Evolutionary conservation across 2,888 invertebrate genomes (phyloP).

Genomic region (Folsomia candida): DNA sequence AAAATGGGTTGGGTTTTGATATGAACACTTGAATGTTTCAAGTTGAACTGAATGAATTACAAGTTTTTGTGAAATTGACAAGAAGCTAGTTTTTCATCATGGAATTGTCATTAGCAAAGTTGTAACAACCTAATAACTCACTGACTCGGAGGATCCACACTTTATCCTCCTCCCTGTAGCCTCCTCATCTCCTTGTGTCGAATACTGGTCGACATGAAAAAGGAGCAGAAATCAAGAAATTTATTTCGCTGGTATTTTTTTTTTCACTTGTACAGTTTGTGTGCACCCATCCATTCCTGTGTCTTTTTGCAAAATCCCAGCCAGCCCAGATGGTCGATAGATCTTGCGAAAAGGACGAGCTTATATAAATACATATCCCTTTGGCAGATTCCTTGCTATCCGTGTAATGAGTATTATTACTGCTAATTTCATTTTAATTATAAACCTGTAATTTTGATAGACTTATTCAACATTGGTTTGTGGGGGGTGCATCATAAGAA

Average conservation of each 20-base stretch:
- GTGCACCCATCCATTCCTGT: neutral
- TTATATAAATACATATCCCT: no score
- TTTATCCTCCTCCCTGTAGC: neutral
- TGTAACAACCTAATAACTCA: constrained; percentile 19
- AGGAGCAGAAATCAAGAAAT: constrained; percentile 15
- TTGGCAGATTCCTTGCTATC: no score
- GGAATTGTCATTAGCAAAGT: constrained; percentile 14
- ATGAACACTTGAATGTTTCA: neutral
- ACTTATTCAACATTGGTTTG: neutral
- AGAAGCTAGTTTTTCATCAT: constrained; percentile 14
- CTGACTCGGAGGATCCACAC: neutral
- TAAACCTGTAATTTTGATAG: neutral
- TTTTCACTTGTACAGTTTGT: constrained; percentile 9
- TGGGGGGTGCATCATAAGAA: neutral
- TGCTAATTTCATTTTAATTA: neutral
- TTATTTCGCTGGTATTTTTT: constrained; percentile 12
- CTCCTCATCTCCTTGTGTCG: neutral
- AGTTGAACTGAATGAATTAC: constrained; percentile 13
- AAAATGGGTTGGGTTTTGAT: constrained; percentile 14
- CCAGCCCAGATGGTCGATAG: constrained; percentile 2
- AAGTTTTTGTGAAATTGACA: constrained; percentile 18
- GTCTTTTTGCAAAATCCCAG: neutral
- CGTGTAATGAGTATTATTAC: neutral
- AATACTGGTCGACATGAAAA: constrained; percentile 8
- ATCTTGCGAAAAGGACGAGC: no score